Evolutionary conservation across 2,113 vertebrate genomes (phyloP), one percentile per base, ranked within the genome.

Genomic region (Dromiciops gliroides): DNA sequence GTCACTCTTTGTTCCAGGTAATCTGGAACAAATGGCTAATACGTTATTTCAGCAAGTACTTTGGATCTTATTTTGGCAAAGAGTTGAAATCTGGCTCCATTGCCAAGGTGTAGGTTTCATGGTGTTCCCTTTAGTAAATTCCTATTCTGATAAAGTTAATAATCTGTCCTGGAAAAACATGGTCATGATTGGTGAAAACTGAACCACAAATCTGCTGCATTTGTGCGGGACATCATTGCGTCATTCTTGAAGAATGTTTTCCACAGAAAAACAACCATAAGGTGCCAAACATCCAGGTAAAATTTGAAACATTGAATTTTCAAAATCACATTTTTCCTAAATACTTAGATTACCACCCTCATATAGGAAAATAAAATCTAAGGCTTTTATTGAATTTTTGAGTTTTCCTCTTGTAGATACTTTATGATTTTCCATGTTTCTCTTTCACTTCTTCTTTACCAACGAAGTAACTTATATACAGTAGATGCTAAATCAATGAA

Each of bases 1-100:
- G 94, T 95, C 93, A 95, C 83, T 44, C n/a, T 75, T 89, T 91
- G 91, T 60, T 92, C 89, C 26, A 90, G 67, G 26, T 50, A 92
- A 50, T 89, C 47, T n/a, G n/a, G n/a, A n/a, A n/a, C n/a, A n/a
- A n/a, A n/a, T 91, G 48, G 37, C 7, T 14, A 23, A 75, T 0
- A 0, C 22, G 91, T 95, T 44, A 52, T 94, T 24, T 23, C 49
- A 94, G 48, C 8, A 8, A 50, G 49, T 93, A 48, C 47, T 94
- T 75, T 9, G n/a, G 26, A 95, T 91, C 7, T 94, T 94, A 5
- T 92, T 51, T 25, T 88, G 23, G 48, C 37, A 90, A 89, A 96
- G 5, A 11, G 50, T 25, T 88, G 11, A 96, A 51, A 89, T 9
- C 26, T 19, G 50, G 50, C 23, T 7, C 25, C 50, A 51, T 49